phyloP scores from a whole-genome alignment of 2,888 invertebrate genomes.

The Synanthedon myopaeformis region DNA sequence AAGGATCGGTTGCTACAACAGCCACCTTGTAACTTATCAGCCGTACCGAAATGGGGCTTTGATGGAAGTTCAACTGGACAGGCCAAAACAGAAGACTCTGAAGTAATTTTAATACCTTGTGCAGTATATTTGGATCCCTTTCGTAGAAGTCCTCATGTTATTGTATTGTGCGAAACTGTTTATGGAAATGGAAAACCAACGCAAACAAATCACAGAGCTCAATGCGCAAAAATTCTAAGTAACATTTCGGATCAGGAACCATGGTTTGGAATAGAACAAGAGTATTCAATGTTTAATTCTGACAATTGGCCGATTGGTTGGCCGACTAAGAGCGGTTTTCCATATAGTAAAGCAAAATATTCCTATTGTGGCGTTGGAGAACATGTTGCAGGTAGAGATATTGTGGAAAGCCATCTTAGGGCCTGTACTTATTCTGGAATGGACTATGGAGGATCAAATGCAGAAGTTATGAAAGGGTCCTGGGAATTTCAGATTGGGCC shows the following conservation, averaged over 20 bases:
- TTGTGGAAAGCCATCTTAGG: constrained; percentile 88
- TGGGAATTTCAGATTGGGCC: constrained; percentile 95
- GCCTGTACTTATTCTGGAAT: constrained; percentile 94
- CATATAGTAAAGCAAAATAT: constrained; percentile 81
- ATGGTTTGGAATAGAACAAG: constrained; percentile 95
- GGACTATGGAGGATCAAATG: constrained; percentile 91
- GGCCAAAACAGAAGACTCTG: constrained; percentile 84
- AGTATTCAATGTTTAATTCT: constrained; percentile 86
- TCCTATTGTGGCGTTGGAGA: constrained; percentile 95
- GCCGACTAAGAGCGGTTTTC: constrained; percentile 92
- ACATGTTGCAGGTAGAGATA: constrained; percentile 91
- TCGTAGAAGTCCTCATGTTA: constrained; percentile 83
- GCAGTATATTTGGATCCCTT: constrained; percentile 94
- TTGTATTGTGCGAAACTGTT: constrained; percentile 91
- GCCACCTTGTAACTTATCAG: constrained; percentile 60
- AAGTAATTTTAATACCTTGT: constrained; percentile 88
- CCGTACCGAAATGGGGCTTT: constrained; percentile 87
- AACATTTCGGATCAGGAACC: constrained; percentile 73
- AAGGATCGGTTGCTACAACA: constrained; percentile 76
- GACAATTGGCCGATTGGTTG: constrained; percentile 90
- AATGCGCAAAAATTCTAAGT: constrained; percentile 72
- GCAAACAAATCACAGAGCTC: constrained; percentile 76
- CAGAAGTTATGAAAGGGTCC: constrained; percentile 98
- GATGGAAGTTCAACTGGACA: constrained; percentile 95
- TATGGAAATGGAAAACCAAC: constrained; percentile 79